These are phyloP conservation scores for Timema podura DNA, from an alignment of 2,888 invertebrate species.

Conservation along the genomic window DNA sequence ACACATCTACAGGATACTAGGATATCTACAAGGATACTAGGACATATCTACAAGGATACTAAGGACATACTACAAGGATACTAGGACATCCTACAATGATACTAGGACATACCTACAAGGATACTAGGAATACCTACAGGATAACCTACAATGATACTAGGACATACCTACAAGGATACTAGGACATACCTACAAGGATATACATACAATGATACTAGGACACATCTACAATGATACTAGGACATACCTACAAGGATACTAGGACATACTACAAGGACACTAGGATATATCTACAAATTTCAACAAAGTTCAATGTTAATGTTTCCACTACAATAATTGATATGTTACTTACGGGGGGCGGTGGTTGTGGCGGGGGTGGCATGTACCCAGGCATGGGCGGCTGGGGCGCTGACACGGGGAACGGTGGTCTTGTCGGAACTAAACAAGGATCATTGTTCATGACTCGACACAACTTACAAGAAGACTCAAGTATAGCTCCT, in stretches of 20 bases:
- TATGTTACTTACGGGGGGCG: slow-evolving; percentile 39
- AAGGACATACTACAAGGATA: no score
- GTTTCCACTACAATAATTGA: no score
- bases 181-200: neutral
- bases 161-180: neutral
- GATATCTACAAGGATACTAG: no score
- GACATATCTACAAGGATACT: no score
- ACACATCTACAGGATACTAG: no score
- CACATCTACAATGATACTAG: neutral
- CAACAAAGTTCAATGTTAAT: no score
- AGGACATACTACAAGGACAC: neutral
- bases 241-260: neutral
- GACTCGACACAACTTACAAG: neutral
- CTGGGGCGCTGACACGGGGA: slow-evolving; percentile 36
- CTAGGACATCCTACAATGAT: no score
- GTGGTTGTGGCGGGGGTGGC: slow-evolving; percentile 43
- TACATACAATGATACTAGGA: neutral
- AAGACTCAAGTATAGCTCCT: neutral
- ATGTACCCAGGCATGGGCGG: slow-evolving; percentile 46
- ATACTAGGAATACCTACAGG: no score
- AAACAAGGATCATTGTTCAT: neutral
- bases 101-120: no score
- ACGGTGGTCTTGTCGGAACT: slow-evolving; percentile 29
- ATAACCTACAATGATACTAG: slow-evolving; percentile 7
- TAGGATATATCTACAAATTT: neutral